These are phyloP conservation scores for Oscheius myriophilus DNA, from an alignment of 2,888 invertebrate species.

Conservation along the genomic window DNA sequence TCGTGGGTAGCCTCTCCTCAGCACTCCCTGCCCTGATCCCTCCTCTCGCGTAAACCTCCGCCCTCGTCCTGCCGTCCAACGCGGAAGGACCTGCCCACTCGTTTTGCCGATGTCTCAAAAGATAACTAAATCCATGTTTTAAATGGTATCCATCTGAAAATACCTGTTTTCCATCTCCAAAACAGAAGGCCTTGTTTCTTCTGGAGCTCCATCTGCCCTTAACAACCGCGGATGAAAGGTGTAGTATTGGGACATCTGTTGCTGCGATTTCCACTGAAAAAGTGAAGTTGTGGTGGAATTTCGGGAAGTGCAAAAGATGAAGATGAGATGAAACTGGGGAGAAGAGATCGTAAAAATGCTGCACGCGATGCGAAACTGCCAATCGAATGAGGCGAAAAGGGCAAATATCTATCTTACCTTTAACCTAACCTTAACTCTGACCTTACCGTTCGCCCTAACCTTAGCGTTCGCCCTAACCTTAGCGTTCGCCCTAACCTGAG, in stretches of 20 bases:
- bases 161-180: constrained; percentile 70
- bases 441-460: too few relatives aligned
- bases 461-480: too few relatives aligned
- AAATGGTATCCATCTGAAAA: constrained; percentile 9
- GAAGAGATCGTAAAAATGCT: background rate
- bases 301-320: background rate
- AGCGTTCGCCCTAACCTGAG: too few relatives aligned
- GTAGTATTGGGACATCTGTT: constrained; percentile 65
- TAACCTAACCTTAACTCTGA: too few relatives aligned
- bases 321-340: background rate
- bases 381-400: too few relatives aligned
- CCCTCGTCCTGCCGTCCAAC: constrained; percentile 44
- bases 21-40: constrained; percentile 42
- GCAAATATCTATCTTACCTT: too few relatives aligned
- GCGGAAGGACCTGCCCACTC: constrained; percentile 40
- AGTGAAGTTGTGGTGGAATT: background rate
- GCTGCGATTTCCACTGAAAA: constrained; percentile 42
- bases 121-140: constrained; percentile 35
- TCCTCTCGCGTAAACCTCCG: constrained; percentile 46
- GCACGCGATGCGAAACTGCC: background rate
- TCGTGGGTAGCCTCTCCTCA: constrained; percentile 35
- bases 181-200: constrained; percentile 64
- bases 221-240: constrained; percentile 69
- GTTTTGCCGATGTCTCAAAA: constrained; percentile 49
- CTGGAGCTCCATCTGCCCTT: constrained; percentile 52